Evolutionary conservation across 2,888 invertebrate species (phyloP).

Genomic region (Herminia tarsipennalis): DNA sequence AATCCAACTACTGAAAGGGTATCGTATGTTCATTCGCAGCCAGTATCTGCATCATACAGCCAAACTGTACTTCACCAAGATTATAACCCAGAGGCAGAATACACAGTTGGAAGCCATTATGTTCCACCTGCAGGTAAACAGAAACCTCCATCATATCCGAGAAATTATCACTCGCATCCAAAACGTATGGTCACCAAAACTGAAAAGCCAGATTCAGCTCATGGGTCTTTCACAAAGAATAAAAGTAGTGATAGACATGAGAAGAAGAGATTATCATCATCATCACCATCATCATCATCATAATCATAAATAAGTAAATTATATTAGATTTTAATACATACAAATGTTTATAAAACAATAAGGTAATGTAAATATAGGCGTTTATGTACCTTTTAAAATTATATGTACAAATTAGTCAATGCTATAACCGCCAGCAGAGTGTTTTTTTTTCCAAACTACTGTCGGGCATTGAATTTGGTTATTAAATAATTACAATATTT

Average conservation of each 20-base stretch:
- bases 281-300: neutral
- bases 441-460: too few species aligned
- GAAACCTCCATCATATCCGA: slow-evolving; percentile 64
- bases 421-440: slow-evolving; percentile 3
- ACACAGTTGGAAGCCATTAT: slow-evolving; percentile 59
- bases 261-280: slow-evolving; percentile 56
- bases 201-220: slow-evolving; percentile 44
- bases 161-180: slow-evolving; percentile 73
- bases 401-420: slow-evolving; percentile 16
- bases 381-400: slow-evolving; percentile 16
- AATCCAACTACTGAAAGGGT: slow-evolving; percentile 70
- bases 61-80: slow-evolving; percentile 54
- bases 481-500: too few species aligned
- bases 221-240: slow-evolving; percentile 48
- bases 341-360: slow-evolving; percentile 27
- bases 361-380: slow-evolving; percentile 54
- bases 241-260: slow-evolving; percentile 53
- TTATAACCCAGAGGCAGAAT: slow-evolving; percentile 65
- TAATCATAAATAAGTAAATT: slow-evolving; percentile 14
- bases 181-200: slow-evolving; percentile 67
- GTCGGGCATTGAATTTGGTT: too few species aligned
- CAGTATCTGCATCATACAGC: slow-evolving; percentile 59
- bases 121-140: slow-evolving; percentile 61
- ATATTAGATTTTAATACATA: slow-evolving; percentile 15
- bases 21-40: slow-evolving; percentile 73